These are phyloP conservation scores for Oligia latruncula DNA, from an alignment of 2,888 invertebrate species.

Conservation along the genomic window DNA sequence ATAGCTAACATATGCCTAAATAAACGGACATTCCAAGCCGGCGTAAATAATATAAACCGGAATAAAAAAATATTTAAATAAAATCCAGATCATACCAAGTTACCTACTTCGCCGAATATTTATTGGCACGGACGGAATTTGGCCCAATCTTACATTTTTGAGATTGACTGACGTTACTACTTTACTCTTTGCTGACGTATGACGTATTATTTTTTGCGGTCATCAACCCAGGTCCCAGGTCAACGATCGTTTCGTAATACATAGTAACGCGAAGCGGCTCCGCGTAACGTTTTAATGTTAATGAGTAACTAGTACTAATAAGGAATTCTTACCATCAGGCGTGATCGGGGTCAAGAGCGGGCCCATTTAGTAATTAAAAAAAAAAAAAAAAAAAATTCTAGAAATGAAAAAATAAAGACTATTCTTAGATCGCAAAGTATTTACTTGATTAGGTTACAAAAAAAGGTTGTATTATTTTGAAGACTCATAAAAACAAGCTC, in stretches of 20 bases:
- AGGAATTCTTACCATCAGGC: too few species aligned
- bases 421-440: not conserved
- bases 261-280: too few species aligned
- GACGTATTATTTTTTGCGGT: not conserved
- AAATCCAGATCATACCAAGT: not conserved
- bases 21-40: not conserved
- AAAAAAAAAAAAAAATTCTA: too few species aligned
- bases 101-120: too few species aligned
- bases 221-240: slow-evolving; percentile 18
- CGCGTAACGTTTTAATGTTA: not conserved
- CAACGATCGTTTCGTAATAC: slow-evolving; percentile 13
- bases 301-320: not conserved
- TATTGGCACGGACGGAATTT: not conserved
- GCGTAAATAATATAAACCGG: not conserved
- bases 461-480: not conserved
- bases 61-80: not conserved
- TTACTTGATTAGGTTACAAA: not conserved
- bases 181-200: too few species aligned
- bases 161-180: not conserved
- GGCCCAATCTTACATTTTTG: too few species aligned
- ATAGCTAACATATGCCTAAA: not conserved
- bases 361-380: too few species aligned
- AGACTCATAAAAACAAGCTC: not conserved
- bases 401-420: not conserved
- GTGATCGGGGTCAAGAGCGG: too few species aligned